These are phyloP conservation scores for Brachyhypopomus gauderio DNA, from an alignment of 2,113 vertebrate species.

Conservation along the genomic window DNA sequence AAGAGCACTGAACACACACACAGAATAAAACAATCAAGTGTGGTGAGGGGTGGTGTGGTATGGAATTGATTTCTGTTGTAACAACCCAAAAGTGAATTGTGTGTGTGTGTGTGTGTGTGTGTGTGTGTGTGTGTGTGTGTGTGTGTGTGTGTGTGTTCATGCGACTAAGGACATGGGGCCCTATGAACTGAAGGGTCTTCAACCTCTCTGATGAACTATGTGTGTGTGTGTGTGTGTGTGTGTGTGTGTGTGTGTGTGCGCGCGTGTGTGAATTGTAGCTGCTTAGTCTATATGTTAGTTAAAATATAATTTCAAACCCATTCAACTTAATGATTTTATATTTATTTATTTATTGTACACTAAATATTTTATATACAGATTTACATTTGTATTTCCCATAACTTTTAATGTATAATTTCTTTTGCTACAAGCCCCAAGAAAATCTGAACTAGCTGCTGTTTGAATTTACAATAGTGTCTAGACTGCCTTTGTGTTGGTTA, in stretches of 20 bases:
- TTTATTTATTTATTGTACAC: too few relatives aligned
- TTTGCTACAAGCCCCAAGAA: slow-evolving; percentile 8
- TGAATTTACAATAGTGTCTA: slow-evolving; percentile 32
- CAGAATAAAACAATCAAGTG: slow-evolving; percentile 25
- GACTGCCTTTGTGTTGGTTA: slow-evolving; percentile 26
- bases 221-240: slow-evolving; percentile 22
- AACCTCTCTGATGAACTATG: not conserved
- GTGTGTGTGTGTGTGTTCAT: slow-evolving; percentile 17
- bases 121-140: slow-evolving; percentile 25
- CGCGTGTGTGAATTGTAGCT: slow-evolving; percentile 37
- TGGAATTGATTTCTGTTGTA: slow-evolving; percentile 9
- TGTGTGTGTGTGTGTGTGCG: too few relatives aligned
- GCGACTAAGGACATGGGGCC: not conserved
- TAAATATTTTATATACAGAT: too few relatives aligned
- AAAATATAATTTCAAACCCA: too few relatives aligned
- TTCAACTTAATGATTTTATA: too few relatives aligned
- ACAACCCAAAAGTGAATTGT: slow-evolving; percentile 19
- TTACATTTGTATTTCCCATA: not conserved
- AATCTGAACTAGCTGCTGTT: slow-evolving; percentile 9
- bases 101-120: slow-evolving; percentile 19
- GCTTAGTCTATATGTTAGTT: slow-evolving; percentile 42
- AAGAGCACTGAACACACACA: slow-evolving; percentile 57
- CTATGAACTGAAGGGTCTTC: too few relatives aligned
- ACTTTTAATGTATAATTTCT: slow-evolving; percentile 24
- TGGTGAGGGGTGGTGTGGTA: slow-evolving; percentile 37